phyloP scores from a whole-genome alignment of 2,888 invertebrate genomes.

The Imbricaverruca yamaguchii region DNA sequence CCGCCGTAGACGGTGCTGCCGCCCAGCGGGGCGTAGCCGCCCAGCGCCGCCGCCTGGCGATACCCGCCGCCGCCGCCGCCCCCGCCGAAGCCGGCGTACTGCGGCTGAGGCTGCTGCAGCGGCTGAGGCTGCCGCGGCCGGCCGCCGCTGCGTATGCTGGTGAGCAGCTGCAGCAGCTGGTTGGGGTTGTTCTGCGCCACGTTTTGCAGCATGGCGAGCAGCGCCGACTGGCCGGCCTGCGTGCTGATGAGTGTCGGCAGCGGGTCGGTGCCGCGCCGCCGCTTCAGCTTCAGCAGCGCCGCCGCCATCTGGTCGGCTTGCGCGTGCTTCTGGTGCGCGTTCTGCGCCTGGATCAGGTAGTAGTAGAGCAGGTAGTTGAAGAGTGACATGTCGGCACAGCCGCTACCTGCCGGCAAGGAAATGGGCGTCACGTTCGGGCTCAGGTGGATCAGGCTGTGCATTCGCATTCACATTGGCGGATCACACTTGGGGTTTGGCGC shows the following conservation, averaged over 20 bases:
- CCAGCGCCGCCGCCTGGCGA: not conserved
- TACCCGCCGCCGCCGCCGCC: not conserved
- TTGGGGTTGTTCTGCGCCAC: constrained; percentile 16
- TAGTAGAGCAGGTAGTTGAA: constrained; percentile 24
- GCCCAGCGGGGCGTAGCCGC: not conserved
- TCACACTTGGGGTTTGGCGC: too few species aligned
- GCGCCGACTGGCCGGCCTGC: not conserved
- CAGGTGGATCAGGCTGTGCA: too few species aligned
- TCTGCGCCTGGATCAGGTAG: constrained; percentile 23
- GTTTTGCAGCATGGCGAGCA: constrained; percentile 18
- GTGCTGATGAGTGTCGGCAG: constrained; percentile 18
- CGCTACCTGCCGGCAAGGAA: not conserved
- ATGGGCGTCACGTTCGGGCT: not conserved
- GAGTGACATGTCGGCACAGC: constrained; percentile 18
- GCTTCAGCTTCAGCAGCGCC: constrained; percentile 19
- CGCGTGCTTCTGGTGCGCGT: constrained; percentile 3
- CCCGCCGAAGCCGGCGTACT: too few species aligned
- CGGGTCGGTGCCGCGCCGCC: constrained; percentile 10
- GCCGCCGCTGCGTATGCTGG: not conserved
- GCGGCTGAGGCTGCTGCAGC: not conserved
- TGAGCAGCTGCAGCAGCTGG: constrained; percentile 18
- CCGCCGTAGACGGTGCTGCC: not conserved
- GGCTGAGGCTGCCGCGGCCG: too few species aligned
- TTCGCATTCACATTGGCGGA: too few species aligned
- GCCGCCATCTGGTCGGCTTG: constrained; percentile 18